phyloP scores from a whole-genome alignment of 2,888 invertebrate genomes.

The Fragum sueziense region DNA sequence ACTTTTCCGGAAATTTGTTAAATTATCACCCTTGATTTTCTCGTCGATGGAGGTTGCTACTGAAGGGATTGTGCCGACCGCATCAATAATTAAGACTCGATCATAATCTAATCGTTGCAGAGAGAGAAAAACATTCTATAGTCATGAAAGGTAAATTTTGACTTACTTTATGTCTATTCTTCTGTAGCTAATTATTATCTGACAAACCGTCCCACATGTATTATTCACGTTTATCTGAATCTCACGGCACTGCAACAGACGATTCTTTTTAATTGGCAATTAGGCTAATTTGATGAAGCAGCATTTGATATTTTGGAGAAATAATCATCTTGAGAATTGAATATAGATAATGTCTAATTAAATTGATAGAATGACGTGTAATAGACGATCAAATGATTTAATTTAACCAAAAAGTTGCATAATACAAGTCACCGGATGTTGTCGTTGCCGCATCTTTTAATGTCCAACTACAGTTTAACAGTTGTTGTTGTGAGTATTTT shows the following conservation, averaged over 20 bases:
- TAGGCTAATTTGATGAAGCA: background rate
- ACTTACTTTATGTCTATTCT: background rate
- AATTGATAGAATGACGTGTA: background rate
- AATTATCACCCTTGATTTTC: too few relatives aligned
- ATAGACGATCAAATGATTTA: background rate
- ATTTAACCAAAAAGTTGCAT: background rate
- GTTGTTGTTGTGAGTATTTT: background rate
- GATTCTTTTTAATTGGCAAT: background rate
- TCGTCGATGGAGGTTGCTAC: too few relatives aligned
- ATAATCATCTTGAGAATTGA: background rate
- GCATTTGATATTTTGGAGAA: background rate
- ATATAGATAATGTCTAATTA: background rate
- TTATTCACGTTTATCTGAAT: background rate
- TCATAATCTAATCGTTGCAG: background rate
- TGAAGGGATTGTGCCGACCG: too few relatives aligned
- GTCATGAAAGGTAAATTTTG: background rate
- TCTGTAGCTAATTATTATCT: background rate
- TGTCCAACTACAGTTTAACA: background rate
- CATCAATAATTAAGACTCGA: background rate
- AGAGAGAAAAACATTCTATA: background rate
- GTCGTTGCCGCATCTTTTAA: background rate
- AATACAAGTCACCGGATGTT: conserved; percentile 6
- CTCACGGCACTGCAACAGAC: background rate
- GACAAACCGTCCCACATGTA: conserved; percentile 1
- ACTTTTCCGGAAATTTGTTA: too few relatives aligned